Base-by-base conservation (phyloP, 2,113 vertebrate species). In the Lampris megalopsis region DNA sequence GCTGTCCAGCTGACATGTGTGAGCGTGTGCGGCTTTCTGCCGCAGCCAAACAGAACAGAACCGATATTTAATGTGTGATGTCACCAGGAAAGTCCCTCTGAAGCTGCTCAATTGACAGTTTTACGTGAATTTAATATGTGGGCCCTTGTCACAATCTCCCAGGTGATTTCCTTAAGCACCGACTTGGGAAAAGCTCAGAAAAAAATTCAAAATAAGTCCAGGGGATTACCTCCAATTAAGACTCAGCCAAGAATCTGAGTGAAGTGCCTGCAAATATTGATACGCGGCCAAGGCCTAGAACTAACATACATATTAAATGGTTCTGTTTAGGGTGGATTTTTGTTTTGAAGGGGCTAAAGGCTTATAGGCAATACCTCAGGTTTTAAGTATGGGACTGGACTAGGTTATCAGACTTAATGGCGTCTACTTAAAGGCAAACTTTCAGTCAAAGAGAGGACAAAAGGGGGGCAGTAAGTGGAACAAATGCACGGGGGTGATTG, bases 391-490 rank as follows among this genome's bases (percentile, higher is more conserved):
- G 40, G 62, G 62, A 50, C 67, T 61, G 48, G 38, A 58, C 37
- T 48, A 70, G 59, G 52, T 75, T 71, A 73, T 79, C 62, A 77
- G 62, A 87, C 63, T 63, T 59, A 42, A 48, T 57, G 75, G 79
- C 53, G 61, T 69, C 65, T 69, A 43, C 38, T 35, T 37, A 66
- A 71, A 61, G 53, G 49, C 63, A 58, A 38, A 50, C 56, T 58
- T 71, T 56, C 43, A 68, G 4, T 60, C 63, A 70, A 68, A 77
- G 9, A 64, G 10, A 35, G 9, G 13, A 68, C 10, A 43, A 63
- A 57, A 50, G 8, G 3, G 6, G 11, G 9, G 9, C 11, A n/a
- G 9, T 75, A 48, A 65, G 41, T 37, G 60, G 24, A 5, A 37
- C 24, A 57, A 9, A 50, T 9, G 11, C 7, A 50, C n/a, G 7